Base-by-base conservation (phyloP, 2,113 vertebrate genomes). In the Coreoperca whiteheadi region DNA sequence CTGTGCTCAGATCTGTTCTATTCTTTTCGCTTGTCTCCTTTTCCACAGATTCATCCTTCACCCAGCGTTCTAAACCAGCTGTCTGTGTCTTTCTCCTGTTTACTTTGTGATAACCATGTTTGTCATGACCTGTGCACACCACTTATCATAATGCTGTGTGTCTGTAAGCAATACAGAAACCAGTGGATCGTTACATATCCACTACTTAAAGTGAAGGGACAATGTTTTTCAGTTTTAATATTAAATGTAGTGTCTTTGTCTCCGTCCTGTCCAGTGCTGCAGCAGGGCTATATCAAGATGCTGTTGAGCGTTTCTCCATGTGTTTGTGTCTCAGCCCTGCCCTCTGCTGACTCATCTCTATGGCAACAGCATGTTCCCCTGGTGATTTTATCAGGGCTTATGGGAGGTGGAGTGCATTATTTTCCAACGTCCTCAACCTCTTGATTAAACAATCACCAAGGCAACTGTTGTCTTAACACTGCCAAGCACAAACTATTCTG, bases 331-430 rank as follows among this genome's bases (percentile, higher is more conserved):
- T 91, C 79, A 81, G 82, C 73, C 81, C 86, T 89, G 88, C 83
- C 90, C 93, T 93, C 89, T 91, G 89, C 87, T 86, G 88, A 87
- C 81, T 81, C 74, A 30, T 93, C 80, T 84, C 93, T 77, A 92
- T 84, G 88, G 86, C 84, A 90, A 92, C 92, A 88, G 74, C 85
- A 89, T 91, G 92, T 90, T 87, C 87, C 92, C 91, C 74, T 50
- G 81, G 90, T 89, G 90, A 93, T 92, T 87, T 91, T 91, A 93
- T 93, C 92, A 87, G 80, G 59, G 84, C 90, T 91, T 79, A 82
- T 89, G 92, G 90, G 91, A 93, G 82, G 65, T 83, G 83, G 77
- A 91, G 88, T 88, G 79, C 82, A 79, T 88, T 90, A 90, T 92
- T 93, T 91, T 93, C 91, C 92, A 82, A 71, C 63, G 4, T 85